These are phyloP conservation scores for Paramormyrops kingsleyae DNA, from an alignment of 2,113 vertebrate species.

Conservation along the genomic window DNA sequence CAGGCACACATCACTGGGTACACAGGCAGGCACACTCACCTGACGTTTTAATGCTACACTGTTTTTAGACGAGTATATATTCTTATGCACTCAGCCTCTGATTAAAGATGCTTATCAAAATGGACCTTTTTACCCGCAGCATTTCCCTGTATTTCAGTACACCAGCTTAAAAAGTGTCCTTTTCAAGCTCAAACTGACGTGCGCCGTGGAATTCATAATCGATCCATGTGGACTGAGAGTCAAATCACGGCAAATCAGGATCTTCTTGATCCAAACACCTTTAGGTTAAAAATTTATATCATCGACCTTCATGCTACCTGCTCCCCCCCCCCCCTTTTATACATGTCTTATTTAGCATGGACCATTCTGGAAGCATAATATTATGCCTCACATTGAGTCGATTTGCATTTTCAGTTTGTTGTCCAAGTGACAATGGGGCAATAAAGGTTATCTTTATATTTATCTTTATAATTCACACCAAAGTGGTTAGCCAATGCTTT, in stretches of 20 bases:
- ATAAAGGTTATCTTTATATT: too few relatives aligned
- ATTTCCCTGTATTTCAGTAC: background rate
- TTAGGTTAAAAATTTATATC: background rate
- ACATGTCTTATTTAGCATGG: background rate
- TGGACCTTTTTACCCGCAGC: background rate
- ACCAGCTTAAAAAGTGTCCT: background rate
- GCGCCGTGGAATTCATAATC: background rate
- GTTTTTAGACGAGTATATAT: background rate
- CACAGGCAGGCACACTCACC: background rate
- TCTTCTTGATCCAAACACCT: background rate
- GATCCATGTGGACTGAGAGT: background rate
- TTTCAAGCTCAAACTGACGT: background rate
- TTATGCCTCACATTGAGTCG: too few relatives aligned
- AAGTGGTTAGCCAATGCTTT: background rate
- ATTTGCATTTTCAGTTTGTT: too few relatives aligned
- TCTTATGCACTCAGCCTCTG: background rate
- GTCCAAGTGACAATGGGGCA: too few relatives aligned
- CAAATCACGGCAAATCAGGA: background rate
- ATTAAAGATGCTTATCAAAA: constrained; percentile 1
- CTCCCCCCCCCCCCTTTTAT: background rate
- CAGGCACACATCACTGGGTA: background rate
- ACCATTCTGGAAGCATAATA: background rate
- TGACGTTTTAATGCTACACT: background rate
- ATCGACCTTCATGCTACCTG: background rate
- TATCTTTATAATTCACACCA: background rate